Base-by-base conservation (phyloP, 2,888 invertebrate species). In the Epinotia nisella region DNA sequence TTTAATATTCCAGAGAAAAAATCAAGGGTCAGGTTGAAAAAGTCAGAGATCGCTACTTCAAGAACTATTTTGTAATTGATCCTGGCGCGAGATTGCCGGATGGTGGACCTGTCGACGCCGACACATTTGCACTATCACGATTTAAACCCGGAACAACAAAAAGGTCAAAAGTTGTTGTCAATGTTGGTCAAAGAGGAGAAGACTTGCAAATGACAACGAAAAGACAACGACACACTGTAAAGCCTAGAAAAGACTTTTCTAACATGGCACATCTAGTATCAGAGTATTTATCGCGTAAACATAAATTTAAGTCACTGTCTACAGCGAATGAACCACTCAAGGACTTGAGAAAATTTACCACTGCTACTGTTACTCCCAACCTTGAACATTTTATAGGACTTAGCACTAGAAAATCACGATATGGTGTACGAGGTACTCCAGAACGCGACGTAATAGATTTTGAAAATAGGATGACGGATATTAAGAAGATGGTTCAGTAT, bases 161-260 rank as follows among this genome's bases (percentile, higher is more conserved):
- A 24, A 24, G 21, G 21, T 24, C 21, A 24, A 24, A 49, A 49
- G 7, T n/a, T n/a, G n/a, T n/a, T n/a, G n/a, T 3, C n/a, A 49
- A 13, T n/a, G 5, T 49, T n/a, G n/a, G n/a, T 1, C 49, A n/a
- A n/a, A 49, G 7, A 49, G 49, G n/a, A 49, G 5, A 4, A 49
- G 49, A n/a, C 1, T 49, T 49, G 49, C 15, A 49, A 49, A 13
- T 5, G n/a, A 1, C 49, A 49, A 15, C n/a, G 49, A 49, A 49
- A 49, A 49, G 7, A 49, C 15, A 49, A n/a, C 49, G n/a, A 7
- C 49, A 49, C 49, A 49, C 49, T 1, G 13, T 49, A n/a, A 49
- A 49, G n/a, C 49, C 49, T 7, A 49, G 49, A 49, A 49, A n/a
- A 49, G n/a, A 49, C 49, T 49, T 49, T 49, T n/a, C n/a, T n/a